Conservation (phyloP, 2,888 invertebrate species). For the Callinectes sapidus region DNA sequence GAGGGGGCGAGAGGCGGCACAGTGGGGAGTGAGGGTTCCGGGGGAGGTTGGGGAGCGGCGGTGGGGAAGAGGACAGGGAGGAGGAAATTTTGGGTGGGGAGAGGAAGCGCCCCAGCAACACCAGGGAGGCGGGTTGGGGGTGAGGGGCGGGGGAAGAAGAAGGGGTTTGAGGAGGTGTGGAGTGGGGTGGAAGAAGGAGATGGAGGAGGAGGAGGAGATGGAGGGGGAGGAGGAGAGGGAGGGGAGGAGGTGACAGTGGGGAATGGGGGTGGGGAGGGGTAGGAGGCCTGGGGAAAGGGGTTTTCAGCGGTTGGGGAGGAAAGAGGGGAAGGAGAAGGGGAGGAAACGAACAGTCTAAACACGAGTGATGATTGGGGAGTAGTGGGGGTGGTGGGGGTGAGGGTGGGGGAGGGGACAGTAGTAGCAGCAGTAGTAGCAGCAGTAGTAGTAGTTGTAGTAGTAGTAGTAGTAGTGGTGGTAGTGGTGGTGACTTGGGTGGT, state of each 20-base stretch:
- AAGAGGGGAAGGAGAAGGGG: not conserved
- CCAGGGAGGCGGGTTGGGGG: not conserved
- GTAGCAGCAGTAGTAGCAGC: too few species aligned
- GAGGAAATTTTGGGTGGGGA: slow-evolving; percentile 28
- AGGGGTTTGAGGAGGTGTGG: not conserved
- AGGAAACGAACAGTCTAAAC: not conserved
- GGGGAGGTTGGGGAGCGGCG: slow-evolving; percentile 36
- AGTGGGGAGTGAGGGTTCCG: slow-evolving; percentile 35
- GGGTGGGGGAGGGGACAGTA: not conserved
- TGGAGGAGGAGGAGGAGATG: not conserved
- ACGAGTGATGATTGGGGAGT: not conserved
- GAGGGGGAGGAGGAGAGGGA: not conserved
- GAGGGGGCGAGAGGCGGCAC: slow-evolving; percentile 40
- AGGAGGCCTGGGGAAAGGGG: not conserved
- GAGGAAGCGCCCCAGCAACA: not conserved
- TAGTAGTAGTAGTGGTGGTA: too few species aligned
- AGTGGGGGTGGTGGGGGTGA: not conserved
- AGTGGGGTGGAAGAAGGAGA: not conserved
- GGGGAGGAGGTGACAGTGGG: not conserved
- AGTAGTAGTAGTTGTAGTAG: not conserved
- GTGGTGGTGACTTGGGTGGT: not conserved
- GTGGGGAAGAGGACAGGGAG: not conserved
- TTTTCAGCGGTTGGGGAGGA: too few species aligned
- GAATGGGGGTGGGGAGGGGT: not conserved
- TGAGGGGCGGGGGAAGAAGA: not conserved